Evolutionary conservation across 2,113 vertebrate species (phyloP).

Genomic region (Turdus rufiventris): DNA sequence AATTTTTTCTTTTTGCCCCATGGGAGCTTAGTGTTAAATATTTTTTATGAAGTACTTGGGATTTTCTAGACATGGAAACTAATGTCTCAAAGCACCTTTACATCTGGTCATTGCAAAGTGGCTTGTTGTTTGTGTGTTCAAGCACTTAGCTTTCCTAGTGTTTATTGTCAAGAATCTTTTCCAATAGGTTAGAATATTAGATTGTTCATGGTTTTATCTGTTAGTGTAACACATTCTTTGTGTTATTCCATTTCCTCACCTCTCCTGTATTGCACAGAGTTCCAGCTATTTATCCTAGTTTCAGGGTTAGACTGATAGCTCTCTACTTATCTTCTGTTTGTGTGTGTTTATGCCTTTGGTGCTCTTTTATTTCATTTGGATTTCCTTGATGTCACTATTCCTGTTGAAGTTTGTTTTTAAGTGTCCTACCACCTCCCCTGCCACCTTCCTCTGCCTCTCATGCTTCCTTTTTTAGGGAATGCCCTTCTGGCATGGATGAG

Average conservation of each 20-base stretch:
- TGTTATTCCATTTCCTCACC: not conserved
- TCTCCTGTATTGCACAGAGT: not conserved
- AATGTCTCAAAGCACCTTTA: not conserved
- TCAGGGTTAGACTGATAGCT: not conserved
- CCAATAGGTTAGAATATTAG: not conserved
- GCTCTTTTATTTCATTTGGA: not conserved
- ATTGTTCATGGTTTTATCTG: not conserved
- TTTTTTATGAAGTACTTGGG: not conserved
- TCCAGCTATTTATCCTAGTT: not conserved
- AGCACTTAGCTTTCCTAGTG: not conserved
- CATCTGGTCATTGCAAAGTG: not conserved
- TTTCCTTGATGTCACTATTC: not conserved
- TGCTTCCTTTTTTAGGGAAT: not conserved
- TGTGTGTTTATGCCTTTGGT: not conserved
- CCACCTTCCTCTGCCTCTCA: not conserved
- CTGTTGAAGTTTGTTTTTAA: not conserved
- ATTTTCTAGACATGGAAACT: not conserved
- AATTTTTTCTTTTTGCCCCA: accelerated
- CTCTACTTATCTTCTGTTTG: not conserved
- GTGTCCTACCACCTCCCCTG: accelerated
- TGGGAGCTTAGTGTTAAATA: not conserved
- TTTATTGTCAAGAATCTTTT: not conserved
- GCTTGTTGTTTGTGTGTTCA: not conserved
- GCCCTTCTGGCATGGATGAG: not conserved
- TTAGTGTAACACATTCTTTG: not conserved